These are phyloP conservation scores for Drosophila nr. fundita DNA, from an alignment of 2,888 invertebrate species.

Conservation along the genomic window DNA sequence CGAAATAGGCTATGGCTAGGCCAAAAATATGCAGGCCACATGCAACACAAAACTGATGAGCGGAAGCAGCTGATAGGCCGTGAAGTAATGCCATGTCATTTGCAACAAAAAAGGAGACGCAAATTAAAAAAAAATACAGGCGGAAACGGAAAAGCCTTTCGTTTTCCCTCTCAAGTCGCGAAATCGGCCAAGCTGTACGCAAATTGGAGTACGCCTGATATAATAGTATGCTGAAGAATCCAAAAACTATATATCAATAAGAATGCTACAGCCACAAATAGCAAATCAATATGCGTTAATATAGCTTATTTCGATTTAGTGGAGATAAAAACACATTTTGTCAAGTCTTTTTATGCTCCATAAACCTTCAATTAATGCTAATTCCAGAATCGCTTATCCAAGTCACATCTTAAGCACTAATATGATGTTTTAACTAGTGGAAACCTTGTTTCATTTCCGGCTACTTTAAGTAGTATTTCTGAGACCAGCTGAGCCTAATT, in stretches of 20 bases:
- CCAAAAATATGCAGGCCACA: constrained; percentile 61
- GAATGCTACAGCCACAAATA: not conserved
- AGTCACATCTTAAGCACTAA: not conserved
- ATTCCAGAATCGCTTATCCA: not conserved
- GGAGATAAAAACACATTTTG: not conserved
- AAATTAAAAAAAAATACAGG: not conserved
- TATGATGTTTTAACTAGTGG: not conserved
- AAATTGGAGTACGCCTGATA: not conserved
- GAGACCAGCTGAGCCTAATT: constrained; percentile 69
- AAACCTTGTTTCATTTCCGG: not conserved
- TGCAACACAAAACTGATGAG: constrained; percentile 48
- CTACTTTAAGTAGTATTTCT: constrained; percentile 20
- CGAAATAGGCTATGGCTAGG: constrained; percentile 56
- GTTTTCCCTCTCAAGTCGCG: not conserved
- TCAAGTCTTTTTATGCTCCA: not conserved
- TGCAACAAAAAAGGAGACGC: not conserved
- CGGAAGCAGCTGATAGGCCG: constrained; percentile 60
- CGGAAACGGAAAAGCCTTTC: not conserved
- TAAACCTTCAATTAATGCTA: not conserved
- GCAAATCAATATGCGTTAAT: not conserved
- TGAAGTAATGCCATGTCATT: constrained; percentile 17
- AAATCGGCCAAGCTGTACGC: not conserved
- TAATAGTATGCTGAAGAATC: not conserved
- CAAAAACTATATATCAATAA: not conserved
- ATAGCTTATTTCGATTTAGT: not conserved